phyloP scores from a whole-genome alignment of 2,113 vertebrate genomes.

The Dascyllus trimaculatus region DNA sequence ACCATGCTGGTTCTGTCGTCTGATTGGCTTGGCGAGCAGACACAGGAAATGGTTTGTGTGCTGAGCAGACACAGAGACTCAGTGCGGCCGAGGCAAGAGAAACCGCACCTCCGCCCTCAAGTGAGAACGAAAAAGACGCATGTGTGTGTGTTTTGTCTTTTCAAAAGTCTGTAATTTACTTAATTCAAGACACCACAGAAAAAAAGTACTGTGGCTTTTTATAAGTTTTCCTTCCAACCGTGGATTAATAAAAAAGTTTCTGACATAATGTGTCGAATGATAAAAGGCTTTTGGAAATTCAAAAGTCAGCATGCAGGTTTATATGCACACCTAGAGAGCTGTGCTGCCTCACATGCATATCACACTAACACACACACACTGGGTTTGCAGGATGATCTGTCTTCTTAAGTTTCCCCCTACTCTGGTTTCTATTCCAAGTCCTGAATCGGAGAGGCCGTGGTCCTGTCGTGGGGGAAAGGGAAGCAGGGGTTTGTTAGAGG shows the following conservation, averaged over 20 bases:
- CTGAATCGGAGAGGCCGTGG: conserved; percentile 72
- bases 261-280: conserved; percentile 26
- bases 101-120: conserved; percentile 80
- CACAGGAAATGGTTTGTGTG: conserved; percentile 82
- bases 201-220: conserved; percentile 44
- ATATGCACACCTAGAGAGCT: conserved; percentile 44
- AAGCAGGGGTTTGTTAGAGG: conserved; percentile 51
- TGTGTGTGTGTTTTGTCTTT: conserved; percentile 57
- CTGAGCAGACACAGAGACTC: conserved; percentile 79
- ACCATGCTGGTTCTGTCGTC: conserved; percentile 57
- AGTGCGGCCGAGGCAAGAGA: conserved; percentile 69
- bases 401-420: conserved; percentile 60
- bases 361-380: conserved; percentile 4
- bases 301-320: conserved; percentile 24
- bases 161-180: conserved; percentile 60
- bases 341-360: background rate
- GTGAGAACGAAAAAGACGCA: conserved; percentile 60
- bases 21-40: conserved; percentile 72
- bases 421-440: conserved; percentile 73
- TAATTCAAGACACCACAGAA: conserved; percentile 53
- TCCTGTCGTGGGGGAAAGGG: conserved; percentile 47
- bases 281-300: conserved; percentile 46
- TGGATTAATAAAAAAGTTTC: conserved; percentile 44
- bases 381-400: conserved; percentile 54
- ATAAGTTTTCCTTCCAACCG: conserved; percentile 35